These are phyloP conservation scores for Eubasilissa regina DNA, from an alignment of 1,140 invertebrate species.

Conservation along the genomic window DNA sequence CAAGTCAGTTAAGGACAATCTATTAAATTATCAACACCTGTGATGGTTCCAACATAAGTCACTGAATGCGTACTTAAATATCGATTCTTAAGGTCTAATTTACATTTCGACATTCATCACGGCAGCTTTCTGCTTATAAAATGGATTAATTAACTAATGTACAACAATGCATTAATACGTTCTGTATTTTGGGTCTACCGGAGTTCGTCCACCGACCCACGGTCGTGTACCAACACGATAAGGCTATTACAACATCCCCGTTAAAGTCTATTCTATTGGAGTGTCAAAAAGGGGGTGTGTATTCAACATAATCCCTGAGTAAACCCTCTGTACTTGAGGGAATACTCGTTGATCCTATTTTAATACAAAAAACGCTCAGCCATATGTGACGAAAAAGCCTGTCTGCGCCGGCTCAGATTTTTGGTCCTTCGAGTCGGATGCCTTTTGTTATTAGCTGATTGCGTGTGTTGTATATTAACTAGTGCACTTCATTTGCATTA, in stretches of 20 bases:
- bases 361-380: conserved; percentile 54
- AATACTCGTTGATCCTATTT: conserved; percentile 53
- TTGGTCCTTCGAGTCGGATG: conserved; percentile 13
- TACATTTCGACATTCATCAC: conserved; percentile 23
- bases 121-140: conserved; percentile 33
- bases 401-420: conserved; percentile 36
- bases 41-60: background rate
- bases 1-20: no score
- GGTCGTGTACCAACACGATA: conserved; percentile 47
- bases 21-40: no score
- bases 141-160: conserved; percentile 47
- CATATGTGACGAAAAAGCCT: conserved; percentile 51
- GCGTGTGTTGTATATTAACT: conserved; percentile 16
- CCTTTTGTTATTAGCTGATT: conserved; percentile 40
- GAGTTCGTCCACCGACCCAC: conserved; percentile 31
- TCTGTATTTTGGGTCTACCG: conserved; percentile 36
- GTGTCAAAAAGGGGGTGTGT: conserved; percentile 44
- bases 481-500: conserved; percentile 21
- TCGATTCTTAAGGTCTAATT: conserved; percentile 21
- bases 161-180: conserved; percentile 47
- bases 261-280: conserved; percentile 48
- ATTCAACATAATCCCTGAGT: conserved; percentile 44
- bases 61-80: background rate
- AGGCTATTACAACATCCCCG: conserved; percentile 50
- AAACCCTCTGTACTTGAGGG: conserved; percentile 49